These are phyloP conservation scores for Labeo catla DNA, from an alignment of 2,113 vertebrate genomes.

Conservation along the genomic window DNA sequence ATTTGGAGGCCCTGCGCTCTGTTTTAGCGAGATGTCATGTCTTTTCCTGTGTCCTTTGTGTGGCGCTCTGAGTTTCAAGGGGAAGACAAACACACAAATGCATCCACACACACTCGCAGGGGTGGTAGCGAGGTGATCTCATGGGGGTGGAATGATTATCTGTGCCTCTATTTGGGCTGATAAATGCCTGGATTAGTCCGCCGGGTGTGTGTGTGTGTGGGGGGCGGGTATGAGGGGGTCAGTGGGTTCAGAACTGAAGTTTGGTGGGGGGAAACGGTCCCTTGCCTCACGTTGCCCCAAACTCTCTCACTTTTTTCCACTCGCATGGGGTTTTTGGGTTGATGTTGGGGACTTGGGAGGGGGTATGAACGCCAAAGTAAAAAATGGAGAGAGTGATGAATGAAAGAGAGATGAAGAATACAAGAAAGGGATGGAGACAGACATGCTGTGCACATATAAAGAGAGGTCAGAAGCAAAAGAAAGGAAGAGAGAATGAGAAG, in stretches of 20 bases:
- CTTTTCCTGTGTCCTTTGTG: conserved; percentile 33
- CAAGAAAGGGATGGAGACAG: conserved; percentile 36
- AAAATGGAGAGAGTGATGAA: conserved; percentile 25
- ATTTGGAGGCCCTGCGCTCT: conserved; percentile 2
- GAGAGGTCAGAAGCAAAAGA: conserved; percentile 6
- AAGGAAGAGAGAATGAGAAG: conserved; percentile 26
- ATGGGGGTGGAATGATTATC: conserved; percentile 72
- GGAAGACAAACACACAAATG: conserved; percentile 44
- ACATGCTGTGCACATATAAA: conserved; percentile 2
- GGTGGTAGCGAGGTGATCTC: conserved; percentile 61
- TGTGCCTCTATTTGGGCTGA: conserved; percentile 59
- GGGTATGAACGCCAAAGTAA: neutral
- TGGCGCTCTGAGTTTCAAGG: conserved; percentile 4
- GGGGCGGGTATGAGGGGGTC: conserved; percentile 25
- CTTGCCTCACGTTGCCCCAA: conserved; percentile 31
- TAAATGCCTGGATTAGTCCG: conserved; percentile 66
- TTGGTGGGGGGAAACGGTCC: neutral
- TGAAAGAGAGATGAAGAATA: conserved; percentile 27
- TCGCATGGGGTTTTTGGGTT: conserved; percentile 11
- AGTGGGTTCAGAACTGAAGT: conserved; percentile 40
- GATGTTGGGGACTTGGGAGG: neutral
- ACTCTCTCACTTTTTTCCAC: neutral
- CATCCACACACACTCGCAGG: conserved; percentile 43
- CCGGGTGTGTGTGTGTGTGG: conserved; percentile 44
- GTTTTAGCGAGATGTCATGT: conserved; percentile 34